phyloP scores from a whole-genome alignment of 2,888 invertebrate species.

The Cabera pusaria region DNA sequence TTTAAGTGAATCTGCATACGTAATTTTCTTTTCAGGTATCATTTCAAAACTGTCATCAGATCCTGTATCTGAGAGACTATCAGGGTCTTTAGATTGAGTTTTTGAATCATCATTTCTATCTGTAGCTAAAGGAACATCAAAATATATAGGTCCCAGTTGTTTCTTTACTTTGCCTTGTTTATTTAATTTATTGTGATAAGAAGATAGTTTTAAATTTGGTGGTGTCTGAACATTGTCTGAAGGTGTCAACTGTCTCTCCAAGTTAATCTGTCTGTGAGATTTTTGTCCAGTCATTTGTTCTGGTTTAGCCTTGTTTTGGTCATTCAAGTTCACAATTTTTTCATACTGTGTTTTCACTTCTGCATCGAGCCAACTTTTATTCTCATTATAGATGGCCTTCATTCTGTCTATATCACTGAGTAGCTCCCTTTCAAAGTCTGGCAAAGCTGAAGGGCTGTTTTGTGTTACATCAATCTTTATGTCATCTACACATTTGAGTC shows the following conservation, averaged over 20 bases:
- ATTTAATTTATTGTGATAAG: too few relatives aligned
- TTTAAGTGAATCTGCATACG: constrained; percentile 69
- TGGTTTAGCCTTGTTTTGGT: too few relatives aligned
- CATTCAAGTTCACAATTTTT: constrained; percentile 22
- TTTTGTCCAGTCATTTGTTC: constrained; percentile 1
- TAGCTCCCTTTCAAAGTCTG: constrained; percentile 60
- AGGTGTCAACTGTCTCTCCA: constrained; percentile 11
- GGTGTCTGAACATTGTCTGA: not conserved
- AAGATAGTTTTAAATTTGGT: not conserved
- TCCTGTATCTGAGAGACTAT: too few relatives aligned
- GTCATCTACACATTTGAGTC: constrained; percentile 65
- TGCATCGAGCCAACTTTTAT: constrained; percentile 69
- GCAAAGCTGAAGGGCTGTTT: constrained; percentile 36
- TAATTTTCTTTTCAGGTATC: constrained; percentile 44
- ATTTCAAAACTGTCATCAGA: constrained; percentile 10
- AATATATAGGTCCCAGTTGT: constrained; percentile 14
- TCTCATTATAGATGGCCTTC: constrained; percentile 63
- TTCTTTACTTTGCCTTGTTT: constrained; percentile 10
- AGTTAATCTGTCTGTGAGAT: constrained; percentile 8
- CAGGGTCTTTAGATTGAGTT: not conserved
- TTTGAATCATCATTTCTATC: too few relatives aligned
- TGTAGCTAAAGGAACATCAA: not conserved
- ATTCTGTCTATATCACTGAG: constrained; percentile 59
- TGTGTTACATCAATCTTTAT: constrained; percentile 40
- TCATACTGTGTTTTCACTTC: constrained; percentile 58